Conservation (phyloP, 2,888 invertebrate genomes). For the Orchesellides sinensis region DNA sequence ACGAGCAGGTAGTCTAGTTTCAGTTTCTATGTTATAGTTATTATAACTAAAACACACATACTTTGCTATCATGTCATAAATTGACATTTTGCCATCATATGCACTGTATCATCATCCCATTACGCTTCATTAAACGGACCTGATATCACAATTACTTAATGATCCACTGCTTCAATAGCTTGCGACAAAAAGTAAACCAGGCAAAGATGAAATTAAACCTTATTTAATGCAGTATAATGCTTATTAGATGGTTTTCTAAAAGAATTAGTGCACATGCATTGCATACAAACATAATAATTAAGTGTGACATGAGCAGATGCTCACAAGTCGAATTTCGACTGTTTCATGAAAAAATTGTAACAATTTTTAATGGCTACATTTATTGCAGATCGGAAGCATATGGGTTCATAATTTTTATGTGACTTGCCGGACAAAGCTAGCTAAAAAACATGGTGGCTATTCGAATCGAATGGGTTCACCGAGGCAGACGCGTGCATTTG, state of each 20-base stretch:
- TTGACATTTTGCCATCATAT: too few relatives aligned
- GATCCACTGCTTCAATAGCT: too few relatives aligned
- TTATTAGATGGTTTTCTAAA: too few relatives aligned
- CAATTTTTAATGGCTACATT: slow-evolving; percentile 25
- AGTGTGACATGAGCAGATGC: slow-evolving; percentile 34
- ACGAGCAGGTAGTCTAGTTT: slow-evolving; percentile 45
- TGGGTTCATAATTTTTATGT: not conserved
- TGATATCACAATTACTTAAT: too few relatives aligned
- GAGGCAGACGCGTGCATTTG: not conserved
- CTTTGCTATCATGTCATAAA: too few relatives aligned
- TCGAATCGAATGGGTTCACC: not conserved
- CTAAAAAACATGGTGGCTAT: not conserved
- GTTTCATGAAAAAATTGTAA: slow-evolving; percentile 10
- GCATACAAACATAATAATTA: slow-evolving; percentile 32
- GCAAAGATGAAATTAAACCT: too few relatives aligned
- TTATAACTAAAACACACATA: too few relatives aligned
- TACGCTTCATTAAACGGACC: too few relatives aligned
- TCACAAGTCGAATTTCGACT: slow-evolving; percentile 8
- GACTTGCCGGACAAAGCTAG: not conserved
- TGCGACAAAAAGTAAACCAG: too few relatives aligned
- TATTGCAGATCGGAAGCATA: slow-evolving; percentile 26
- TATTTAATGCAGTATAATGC: too few relatives aligned
- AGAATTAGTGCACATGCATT: not conserved
- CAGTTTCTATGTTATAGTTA: too few relatives aligned
- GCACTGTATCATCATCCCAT: too few relatives aligned